Evolutionary conservation across 1,140 invertebrate genomes (phyloP), one percentile per base, ranked within the genome.

Genomic region (Diprion similis): DNA sequence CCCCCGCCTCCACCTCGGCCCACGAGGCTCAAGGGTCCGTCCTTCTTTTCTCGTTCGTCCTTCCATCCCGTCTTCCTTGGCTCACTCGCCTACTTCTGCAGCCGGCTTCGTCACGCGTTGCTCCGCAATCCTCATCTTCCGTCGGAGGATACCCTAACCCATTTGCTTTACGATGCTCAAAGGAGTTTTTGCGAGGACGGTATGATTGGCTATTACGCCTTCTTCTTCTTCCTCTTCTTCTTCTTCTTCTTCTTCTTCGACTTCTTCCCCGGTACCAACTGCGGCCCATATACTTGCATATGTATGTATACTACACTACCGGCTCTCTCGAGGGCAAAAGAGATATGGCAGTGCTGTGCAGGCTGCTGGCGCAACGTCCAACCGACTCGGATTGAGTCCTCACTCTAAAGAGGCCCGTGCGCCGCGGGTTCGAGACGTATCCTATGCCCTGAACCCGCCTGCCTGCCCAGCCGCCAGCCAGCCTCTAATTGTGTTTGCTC

Each of bases 201-300:
- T 78, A 78, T 88, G 86, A 87, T 88, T 88, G 86, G 85, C 86
- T 85, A 87, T 87, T 87, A 87, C 81, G 79, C 83, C 80, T 68
- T 18, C 83, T 82, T 80, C 79, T 70, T 46, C 71, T 75, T 78
- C 74, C 72, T 70, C 66, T 59, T 18, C 69, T 48, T 46, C 46
- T 17, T 24, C 67, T 24, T 17, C 67, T 68, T 68, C 67, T 18
- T 68, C 67, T 68, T 68, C 59, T 7, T 37, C 18, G 48, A 74
- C 66, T 67, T 59, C 19, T 70, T 68, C 13, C 48, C 59, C 68
- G 24, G 24, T 75, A 71, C 70, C 66, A 65, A 11, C 69, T 48
- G 13, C 46, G 6, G 51, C 11, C 51, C n/a, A 59, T 59, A 59
- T 59, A 59, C 51, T 59, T 59, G 24, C 24, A 59, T 59, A 59